Conservation (phyloP, 2,113 vertebrate genomes). For the Cyanocitta stelleri region DNA sequence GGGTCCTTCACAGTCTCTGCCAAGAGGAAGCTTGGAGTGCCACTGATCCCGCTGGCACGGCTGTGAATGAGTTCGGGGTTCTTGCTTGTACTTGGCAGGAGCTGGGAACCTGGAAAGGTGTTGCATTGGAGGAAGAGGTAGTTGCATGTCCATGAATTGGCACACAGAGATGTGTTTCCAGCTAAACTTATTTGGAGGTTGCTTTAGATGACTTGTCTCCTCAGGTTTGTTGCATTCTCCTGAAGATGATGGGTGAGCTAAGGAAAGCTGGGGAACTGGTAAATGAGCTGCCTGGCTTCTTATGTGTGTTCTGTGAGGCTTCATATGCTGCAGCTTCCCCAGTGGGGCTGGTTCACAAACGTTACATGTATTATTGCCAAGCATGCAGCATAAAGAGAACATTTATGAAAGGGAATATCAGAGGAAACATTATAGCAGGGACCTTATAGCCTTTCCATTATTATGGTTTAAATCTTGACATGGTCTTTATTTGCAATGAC, state of each 20-base stretch:
- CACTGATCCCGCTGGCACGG: rapidly evolving
- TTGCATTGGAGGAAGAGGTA: background rate
- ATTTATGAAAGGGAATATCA: slow-evolving; percentile 72
- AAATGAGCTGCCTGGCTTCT: background rate
- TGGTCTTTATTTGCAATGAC: slow-evolving; percentile 67
- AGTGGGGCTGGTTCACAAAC: background rate
- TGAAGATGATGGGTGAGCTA: background rate
- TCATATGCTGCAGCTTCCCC: slow-evolving; percentile 3
- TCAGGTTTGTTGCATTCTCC: background rate
- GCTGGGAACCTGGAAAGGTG: background rate
- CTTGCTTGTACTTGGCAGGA: background rate
- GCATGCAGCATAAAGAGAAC: slow-evolving; percentile 60
- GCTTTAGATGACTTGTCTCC: background rate
- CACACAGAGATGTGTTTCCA: background rate
- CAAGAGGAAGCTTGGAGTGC: background rate
- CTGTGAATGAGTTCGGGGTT: background rate
- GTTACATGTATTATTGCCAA: slow-evolving; percentile 51
- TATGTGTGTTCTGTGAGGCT: background rate
- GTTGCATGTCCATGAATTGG: background rate
- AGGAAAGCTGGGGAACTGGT: background rate
- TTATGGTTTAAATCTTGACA: slow-evolving; percentile 75
- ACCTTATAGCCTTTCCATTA: slow-evolving; percentile 75
- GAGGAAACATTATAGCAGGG: slow-evolving; percentile 70
- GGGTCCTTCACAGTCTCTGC: background rate
- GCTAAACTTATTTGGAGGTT: background rate